These are phyloP conservation scores for Brachionus rotundiformis DNA, from an alignment of 1,140 invertebrate species.

Conservation along the genomic window DNA sequence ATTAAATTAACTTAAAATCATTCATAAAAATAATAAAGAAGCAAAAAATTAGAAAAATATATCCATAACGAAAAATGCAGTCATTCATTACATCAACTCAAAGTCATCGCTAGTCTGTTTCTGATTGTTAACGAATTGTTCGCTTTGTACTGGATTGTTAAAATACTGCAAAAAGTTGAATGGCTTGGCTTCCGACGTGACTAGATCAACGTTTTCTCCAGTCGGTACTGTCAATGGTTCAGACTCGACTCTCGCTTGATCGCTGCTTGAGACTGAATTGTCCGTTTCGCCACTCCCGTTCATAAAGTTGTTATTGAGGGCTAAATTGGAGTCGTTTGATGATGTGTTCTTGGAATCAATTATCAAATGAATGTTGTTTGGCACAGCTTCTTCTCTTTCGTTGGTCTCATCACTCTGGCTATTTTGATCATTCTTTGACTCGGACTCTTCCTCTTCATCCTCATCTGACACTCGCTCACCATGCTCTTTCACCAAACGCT, in stretches of 20 bases:
- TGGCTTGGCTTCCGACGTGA: background rate
- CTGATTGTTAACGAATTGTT: background rate
- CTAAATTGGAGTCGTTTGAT: constrained; percentile 10
- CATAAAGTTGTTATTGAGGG: background rate
- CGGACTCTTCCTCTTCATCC: background rate
- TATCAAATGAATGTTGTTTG: background rate
- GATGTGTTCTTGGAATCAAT: background rate
- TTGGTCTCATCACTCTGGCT: background rate
- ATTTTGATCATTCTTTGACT: background rate
- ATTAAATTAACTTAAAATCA: no score
- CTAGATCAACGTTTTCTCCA: constrained; percentile 4
- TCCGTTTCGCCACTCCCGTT: background rate
- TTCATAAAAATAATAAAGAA: background rate
- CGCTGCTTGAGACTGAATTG: background rate
- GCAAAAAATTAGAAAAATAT: background rate
- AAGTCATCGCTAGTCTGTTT: background rate
- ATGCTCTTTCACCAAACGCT: constrained; percentile 71
- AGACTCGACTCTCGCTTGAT: no score
- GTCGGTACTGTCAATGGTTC: background rate
- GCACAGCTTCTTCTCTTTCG: background rate
- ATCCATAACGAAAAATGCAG: background rate
- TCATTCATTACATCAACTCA: background rate
- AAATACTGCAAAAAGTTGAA: constrained; percentile 40
- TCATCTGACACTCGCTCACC: constrained; percentile 70
- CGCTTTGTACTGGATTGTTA: constrained; percentile 4